Conservation (phyloP, 1,140 invertebrate genomes). For the Macrobrachium rosenbergii region DNA sequence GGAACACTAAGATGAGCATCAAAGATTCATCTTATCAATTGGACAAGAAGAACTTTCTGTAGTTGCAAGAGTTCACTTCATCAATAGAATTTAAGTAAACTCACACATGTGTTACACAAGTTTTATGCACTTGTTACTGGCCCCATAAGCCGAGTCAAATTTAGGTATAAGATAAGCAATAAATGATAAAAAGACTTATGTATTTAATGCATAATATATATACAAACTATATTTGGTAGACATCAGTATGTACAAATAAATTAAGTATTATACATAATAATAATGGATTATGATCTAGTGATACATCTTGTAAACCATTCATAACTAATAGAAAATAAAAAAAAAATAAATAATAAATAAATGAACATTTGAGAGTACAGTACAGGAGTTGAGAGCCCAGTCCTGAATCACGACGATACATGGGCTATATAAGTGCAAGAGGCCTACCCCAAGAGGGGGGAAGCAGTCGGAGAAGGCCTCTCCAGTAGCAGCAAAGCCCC, state of each 20-base stretch:
- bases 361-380: conserved; percentile 9
- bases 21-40: no score
- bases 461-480: conserved; percentile 42
- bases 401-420: neutral
- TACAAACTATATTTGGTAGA: conserved; percentile 64
- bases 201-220: conserved; percentile 64
- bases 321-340: conserved; percentile 35
- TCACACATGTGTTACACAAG: no score
- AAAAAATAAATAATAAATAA: neutral
- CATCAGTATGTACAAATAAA: conserved; percentile 63
- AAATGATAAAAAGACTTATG: conserved; percentile 62
- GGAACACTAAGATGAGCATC: no score
- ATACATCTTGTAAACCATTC: conserved; percentile 50
- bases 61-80: no score
- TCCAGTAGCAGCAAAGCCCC: neutral
- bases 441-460: conserved; percentile 48
- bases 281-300: conserved; percentile 56
- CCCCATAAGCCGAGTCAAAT: neutral
- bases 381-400: conserved; percentile 4
- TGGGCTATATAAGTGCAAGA: neutral
- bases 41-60: no score
- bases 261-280: conserved; percentile 63
- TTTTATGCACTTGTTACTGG: no score
- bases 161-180: conserved; percentile 28
- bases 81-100: no score